Evolutionary conservation across 1,140 invertebrate genomes (phyloP).

Genomic region (Cydia fagiglandana): DNA sequence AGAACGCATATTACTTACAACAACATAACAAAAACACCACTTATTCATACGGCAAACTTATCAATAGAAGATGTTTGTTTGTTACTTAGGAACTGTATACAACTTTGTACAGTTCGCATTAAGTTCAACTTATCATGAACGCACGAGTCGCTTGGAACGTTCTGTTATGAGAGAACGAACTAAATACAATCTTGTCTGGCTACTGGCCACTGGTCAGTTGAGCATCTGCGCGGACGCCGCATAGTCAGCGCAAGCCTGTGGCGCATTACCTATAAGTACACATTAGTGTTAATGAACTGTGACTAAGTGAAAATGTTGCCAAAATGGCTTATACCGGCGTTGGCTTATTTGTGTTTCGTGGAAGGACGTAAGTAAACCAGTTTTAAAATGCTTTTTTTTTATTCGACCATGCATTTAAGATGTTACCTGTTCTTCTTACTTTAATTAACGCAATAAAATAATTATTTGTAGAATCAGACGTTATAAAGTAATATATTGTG

Average conservation of each 20-base stretch:
- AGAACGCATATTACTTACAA: neutral
- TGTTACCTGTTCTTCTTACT: neutral
- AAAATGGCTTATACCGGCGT: slow-evolving; percentile 15
- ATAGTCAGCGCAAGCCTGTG: neutral
- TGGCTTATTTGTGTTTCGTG: slow-evolving; percentile 30
- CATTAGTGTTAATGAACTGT: slow-evolving; percentile 1
- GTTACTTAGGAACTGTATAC: neutral
- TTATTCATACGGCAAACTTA: neutral
- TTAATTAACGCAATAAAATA: neutral
- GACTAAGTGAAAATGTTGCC: slow-evolving; percentile 11
- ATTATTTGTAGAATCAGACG: too few species aligned
- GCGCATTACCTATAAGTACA: neutral
- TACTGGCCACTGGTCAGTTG: neutral
- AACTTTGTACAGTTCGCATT: neutral
- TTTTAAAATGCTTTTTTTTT: neutral
- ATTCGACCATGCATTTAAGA: neutral
- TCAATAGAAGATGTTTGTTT: neutral
- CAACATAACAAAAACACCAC: neutral
- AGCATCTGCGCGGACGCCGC: neutral
- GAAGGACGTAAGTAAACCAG: slow-evolving; percentile 32
- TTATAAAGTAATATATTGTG: too few species aligned
- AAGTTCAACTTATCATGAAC: neutral
- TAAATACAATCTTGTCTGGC: neutral
- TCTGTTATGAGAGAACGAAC: neutral
- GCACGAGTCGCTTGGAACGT: neutral